These are phyloP conservation scores for Stictonetta naevosa DNA, from an alignment of 2,113 vertebrate species.

Conservation along the genomic window DNA sequence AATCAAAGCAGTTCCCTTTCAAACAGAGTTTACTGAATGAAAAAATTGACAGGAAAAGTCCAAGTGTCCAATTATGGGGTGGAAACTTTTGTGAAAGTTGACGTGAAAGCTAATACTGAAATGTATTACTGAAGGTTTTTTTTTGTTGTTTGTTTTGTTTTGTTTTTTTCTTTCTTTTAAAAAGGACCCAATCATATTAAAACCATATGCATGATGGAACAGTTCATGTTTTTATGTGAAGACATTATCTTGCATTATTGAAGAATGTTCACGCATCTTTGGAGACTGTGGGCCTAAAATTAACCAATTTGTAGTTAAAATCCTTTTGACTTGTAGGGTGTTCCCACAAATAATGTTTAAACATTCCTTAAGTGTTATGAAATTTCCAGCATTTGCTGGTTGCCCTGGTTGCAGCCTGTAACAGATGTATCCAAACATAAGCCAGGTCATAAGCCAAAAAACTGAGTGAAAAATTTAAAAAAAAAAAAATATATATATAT, in stretches of 20 bases:
- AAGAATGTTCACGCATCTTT: background rate
- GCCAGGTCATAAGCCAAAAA: slow-evolving; percentile 24
- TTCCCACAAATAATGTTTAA: slow-evolving; percentile 36
- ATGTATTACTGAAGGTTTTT: background rate
- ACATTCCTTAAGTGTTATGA: slow-evolving; percentile 45
- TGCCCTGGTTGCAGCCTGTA: slow-evolving; percentile 34
- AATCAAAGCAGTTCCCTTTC: background rate
- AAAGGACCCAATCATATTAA: background rate
- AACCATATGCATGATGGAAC: background rate
- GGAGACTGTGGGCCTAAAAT: background rate
- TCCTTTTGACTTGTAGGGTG: background rate
- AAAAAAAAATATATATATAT: no score
- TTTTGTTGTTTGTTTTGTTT: no score
- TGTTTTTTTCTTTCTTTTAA: background rate
- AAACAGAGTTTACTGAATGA: background rate
- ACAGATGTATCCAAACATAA: slow-evolving; percentile 61
- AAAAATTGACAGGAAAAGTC: background rate
- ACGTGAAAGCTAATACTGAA: background rate
- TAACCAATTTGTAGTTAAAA: background rate
- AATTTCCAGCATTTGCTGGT: slow-evolving; percentile 40
- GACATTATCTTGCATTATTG: background rate
- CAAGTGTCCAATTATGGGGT: background rate
- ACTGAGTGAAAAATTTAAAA: background rate
- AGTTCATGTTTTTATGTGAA: background rate
- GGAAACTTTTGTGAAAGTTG: background rate